These are phyloP conservation scores for Drosophila kanapiae DNA, from an alignment of 1,140 invertebrate species.

Conservation along the genomic window DNA sequence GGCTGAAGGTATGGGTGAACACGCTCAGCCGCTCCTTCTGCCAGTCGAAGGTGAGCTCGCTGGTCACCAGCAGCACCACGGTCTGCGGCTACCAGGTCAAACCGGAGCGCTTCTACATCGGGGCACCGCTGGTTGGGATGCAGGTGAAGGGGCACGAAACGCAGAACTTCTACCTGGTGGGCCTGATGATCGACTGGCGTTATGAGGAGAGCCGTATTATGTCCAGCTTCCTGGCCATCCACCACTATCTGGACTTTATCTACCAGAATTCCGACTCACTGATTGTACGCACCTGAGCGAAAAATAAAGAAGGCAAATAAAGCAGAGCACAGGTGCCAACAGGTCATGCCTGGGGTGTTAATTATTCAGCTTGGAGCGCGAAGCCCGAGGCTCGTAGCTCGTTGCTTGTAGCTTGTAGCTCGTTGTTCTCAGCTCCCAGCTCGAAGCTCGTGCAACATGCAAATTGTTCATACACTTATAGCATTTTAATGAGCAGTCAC, in stretches of 20 bases:
- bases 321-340: slow-evolving; percentile 47
- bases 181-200: slow-evolving; percentile 54
- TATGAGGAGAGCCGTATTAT: slow-evolving; percentile 10
- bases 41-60: slow-evolving; percentile 19
- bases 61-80: slow-evolving; percentile 49
- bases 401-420: slow-evolving; percentile 34
- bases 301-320: slow-evolving; percentile 28
- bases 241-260: slow-evolving; percentile 58
- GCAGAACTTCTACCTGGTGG: slow-evolving; percentile 62
- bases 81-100: slow-evolving; percentile 53
- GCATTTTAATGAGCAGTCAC: slow-evolving; percentile 66
- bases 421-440: slow-evolving; percentile 8
- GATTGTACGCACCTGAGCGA: slow-evolving; percentile 45
- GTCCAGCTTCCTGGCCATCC: slow-evolving; percentile 58
- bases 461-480: slow-evolving; percentile 77
- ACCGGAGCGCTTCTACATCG: slow-evolving; percentile 30
- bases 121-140: slow-evolving; percentile 62
- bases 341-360: slow-evolving; percentile 58
- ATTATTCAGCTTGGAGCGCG: slow-evolving; percentile 62
- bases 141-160: slow-evolving; percentile 43
- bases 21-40: slow-evolving; percentile 53
- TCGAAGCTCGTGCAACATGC: slow-evolving; percentile 66
- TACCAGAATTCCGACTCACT: slow-evolving; percentile 46
- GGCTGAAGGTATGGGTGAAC: slow-evolving; percentile 58
- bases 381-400: slow-evolving; percentile 10